These are phyloP conservation scores for Meandrusa payeni DNA, from an alignment of 2,888 invertebrate genomes.

Conservation along the genomic window DNA sequence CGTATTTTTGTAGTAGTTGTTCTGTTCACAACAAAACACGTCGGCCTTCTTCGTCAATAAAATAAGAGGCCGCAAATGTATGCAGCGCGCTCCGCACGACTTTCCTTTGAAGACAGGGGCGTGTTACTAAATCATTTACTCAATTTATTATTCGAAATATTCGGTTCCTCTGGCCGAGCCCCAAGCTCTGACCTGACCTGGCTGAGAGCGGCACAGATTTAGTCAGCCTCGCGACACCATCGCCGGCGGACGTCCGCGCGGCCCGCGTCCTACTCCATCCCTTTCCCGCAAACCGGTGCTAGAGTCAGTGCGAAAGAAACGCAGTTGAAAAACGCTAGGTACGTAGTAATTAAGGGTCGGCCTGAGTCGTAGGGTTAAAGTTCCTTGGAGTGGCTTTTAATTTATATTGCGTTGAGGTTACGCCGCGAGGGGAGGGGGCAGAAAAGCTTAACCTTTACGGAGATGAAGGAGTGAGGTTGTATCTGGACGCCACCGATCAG, in stretches of 20 bases:
- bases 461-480: conserved; percentile 17
- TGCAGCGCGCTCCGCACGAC: conserved; percentile 17
- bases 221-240: conserved; percentile 71
- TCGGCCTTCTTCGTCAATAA: neutral
- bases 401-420: conserved; percentile 25
- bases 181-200: conserved; percentile 70
- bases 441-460: too few relatives aligned
- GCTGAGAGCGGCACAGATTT: conserved; percentile 72
- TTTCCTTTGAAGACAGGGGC: conserved; percentile 5
- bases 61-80: neutral
- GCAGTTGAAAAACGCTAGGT: conserved; percentile 38
- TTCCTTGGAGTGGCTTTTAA: conserved; percentile 30
- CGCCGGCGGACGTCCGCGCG: conserved; percentile 55
- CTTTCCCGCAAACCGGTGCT: conserved; percentile 45
- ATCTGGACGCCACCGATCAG: conserved; percentile 10
- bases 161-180: conserved; percentile 42
- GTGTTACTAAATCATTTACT: conserved; percentile 11
- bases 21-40: neutral
- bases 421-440: neutral
- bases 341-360: conserved; percentile 43
- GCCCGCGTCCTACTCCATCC: conserved; percentile 43
- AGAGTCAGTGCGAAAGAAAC: conserved; percentile 51
- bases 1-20: too few relatives aligned
- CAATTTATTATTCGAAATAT: conserved; percentile 22
- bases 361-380: conserved; percentile 40